A percentile compares a stretch with the other conserved stretches of the same genome.
phyloP scores from a whole-genome alignment of 2,113 vertebrate species.

The Myanophis thanlyinensis region DNA sequence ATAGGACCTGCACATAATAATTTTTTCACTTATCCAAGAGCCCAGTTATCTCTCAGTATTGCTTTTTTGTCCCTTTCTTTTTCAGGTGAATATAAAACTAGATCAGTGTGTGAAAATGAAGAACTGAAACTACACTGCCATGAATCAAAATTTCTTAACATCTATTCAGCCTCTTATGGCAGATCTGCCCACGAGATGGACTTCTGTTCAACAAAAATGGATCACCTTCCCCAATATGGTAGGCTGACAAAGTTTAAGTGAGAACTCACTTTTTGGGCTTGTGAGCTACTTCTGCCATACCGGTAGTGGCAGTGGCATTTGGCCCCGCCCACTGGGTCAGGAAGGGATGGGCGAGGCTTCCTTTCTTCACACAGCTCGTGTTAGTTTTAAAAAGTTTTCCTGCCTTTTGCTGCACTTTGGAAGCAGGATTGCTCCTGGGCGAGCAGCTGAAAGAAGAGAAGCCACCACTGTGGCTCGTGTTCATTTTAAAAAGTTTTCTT shows the following conservation, averaged over 20 bases:
- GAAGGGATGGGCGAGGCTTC: too few relatives aligned
- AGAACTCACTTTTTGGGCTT: too few relatives aligned
- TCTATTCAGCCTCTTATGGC: slow-evolving; percentile 91
- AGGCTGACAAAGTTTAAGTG: slow-evolving; percentile 41
- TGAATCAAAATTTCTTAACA: slow-evolving; percentile 85
- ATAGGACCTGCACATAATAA: slow-evolving; percentile 29
- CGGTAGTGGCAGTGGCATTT: too few relatives aligned
- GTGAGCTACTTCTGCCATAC: too few relatives aligned
- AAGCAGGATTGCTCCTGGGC: too few relatives aligned
- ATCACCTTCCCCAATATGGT: slow-evolving; percentile 80
- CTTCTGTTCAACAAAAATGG: slow-evolving; percentile 70
- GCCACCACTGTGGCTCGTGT: too few relatives aligned
- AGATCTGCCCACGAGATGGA: slow-evolving; percentile 71
- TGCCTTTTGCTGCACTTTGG: too few relatives aligned
- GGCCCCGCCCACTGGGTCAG: too few relatives aligned
- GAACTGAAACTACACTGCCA: slow-evolving; percentile 87
- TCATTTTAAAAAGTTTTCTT: too few relatives aligned
- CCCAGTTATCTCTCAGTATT: background rate
- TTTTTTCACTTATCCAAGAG: background rate
- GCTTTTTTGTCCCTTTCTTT: slow-evolving; percentile 56
- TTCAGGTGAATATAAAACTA: slow-evolving; percentile 89
- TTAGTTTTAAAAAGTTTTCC: too few relatives aligned
- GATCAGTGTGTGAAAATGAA: slow-evolving; percentile 85
- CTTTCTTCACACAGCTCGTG: too few relatives aligned
- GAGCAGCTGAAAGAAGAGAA: too few relatives aligned